A percentile compares a stretch with the other conserved stretches of the same genome.
Evolutionary conservation across 64 coral and sea anemone species (phyloP).

Genomic region (Montipora sp.): DNA sequence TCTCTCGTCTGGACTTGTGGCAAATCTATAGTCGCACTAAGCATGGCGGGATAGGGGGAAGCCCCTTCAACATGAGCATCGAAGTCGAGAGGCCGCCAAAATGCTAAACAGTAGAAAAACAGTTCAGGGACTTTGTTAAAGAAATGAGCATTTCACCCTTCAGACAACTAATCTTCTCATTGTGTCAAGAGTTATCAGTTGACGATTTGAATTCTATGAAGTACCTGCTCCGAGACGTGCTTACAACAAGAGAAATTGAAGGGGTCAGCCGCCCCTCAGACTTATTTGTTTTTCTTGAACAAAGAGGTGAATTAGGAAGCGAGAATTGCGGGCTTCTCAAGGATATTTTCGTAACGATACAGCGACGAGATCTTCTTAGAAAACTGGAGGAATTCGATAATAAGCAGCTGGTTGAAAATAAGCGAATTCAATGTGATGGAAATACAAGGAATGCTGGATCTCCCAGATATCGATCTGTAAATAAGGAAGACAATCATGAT

Average conservation of each 20-base stretch:
- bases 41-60: too few relatives aligned
- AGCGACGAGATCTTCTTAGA: constrained; percentile 12
- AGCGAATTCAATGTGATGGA: background rate
- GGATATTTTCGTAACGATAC: constrained; percentile 42
- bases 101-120: too few relatives aligned
- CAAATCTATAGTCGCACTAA: too few relatives aligned
- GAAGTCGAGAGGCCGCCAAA: too few relatives aligned
- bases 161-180: constrained; percentile 34
- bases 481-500: background rate
- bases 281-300: constrained; percentile 29
- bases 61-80: too few relatives aligned
- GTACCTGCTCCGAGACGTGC: constrained; percentile 40
- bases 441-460: background rate
- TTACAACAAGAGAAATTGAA: constrained; percentile 16
- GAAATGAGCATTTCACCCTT: constrained; percentile 34
- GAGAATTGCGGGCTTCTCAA: background rate
- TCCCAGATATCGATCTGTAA: background rate
- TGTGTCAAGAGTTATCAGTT: constrained; percentile 24
- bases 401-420: background rate
- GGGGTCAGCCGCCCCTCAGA: background rate
- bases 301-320: background rate
- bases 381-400: background rate
- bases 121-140: too few relatives aligned
- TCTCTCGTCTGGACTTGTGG: too few relatives aligned
- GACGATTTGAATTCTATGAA: constrained; percentile 36